A percentile compares a stretch with the other conserved stretches of the same genome.
These are phyloP conservation scores for Sepioteuthis lessoniana DNA, from an alignment of 2,888 invertebrate genomes.

Conservation along the genomic window DNA sequence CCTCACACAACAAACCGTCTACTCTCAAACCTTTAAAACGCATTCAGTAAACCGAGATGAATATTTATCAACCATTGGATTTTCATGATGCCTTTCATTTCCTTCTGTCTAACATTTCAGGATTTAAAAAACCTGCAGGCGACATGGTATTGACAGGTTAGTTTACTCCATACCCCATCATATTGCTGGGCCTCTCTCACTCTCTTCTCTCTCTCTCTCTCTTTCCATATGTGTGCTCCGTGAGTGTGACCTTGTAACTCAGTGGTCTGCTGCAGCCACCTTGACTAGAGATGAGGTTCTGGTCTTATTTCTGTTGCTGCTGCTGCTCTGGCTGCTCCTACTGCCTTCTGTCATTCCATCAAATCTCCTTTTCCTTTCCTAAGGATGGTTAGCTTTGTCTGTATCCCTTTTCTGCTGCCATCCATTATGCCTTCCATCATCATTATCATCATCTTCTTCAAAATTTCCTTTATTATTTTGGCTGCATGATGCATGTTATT, in stretches of 20 bases:
- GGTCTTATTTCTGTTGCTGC: no score
- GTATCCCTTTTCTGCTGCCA: no score
- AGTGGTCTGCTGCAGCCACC: neutral
- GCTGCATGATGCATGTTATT: neutral
- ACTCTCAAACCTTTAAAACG: no score
- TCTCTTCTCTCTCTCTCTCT: neutral
- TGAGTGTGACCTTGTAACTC: neutral
- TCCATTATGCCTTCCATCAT: neutral
- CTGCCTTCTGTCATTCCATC: neutral
- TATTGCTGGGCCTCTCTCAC: neutral
- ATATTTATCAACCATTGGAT: neutral
- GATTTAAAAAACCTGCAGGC: neutral
- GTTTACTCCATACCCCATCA: neutral
- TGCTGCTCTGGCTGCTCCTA: neutral
- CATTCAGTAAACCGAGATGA: neutral
- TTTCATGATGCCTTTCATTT: slow-evolving; percentile 37
- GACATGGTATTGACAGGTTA: slow-evolving; percentile 40
- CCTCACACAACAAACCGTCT: neutral
- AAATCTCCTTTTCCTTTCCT: neutral
- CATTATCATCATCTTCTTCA: neutral
- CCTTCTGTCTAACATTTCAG: slow-evolving; percentile 44
- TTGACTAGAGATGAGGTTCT: neutral
- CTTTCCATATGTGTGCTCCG: neutral
- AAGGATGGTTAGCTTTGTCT: neutral
- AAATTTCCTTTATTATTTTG: neutral